Evolutionary conservation across 23 tunicate species (phyloP).

Genomic region (Halocynthia aurantium): DNA sequence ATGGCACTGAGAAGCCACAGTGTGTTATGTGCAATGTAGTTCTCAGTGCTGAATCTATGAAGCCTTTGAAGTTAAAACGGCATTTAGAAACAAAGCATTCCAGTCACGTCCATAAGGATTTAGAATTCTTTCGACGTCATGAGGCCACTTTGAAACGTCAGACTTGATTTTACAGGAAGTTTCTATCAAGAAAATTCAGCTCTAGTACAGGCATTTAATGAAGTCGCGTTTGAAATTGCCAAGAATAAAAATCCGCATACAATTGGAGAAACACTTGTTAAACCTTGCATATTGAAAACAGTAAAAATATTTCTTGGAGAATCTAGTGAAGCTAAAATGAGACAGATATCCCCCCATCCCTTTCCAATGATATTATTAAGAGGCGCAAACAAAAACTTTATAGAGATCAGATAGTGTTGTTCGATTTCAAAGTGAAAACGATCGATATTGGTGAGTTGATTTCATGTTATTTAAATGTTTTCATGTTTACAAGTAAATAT

Average conservation of each 20-base stretch:
- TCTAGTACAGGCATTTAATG: conserved; percentile 45
- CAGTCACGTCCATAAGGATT: conserved; percentile 13
- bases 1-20: conserved; percentile 61
- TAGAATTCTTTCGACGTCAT: conserved; percentile 31
- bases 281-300: conserved; percentile 64
- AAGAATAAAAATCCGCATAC: conserved; percentile 42
- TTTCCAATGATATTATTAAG: too few species aligned
- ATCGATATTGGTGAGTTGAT: too few species aligned
- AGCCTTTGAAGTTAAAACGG: conserved; percentile 41
- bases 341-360: too few species aligned
- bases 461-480: too few species aligned
- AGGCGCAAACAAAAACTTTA: too few species aligned
- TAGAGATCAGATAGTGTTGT: too few species aligned
- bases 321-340: conserved; percentile 38
- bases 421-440: too few species aligned
- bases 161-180: conserved; percentile 49
- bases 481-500: too few species aligned
- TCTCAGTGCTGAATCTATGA: conserved; percentile 54
- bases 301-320: conserved; percentile 46
- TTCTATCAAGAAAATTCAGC: conserved; percentile 28
- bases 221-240: conserved; percentile 48
- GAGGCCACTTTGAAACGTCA: too few species aligned
- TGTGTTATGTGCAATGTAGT: conserved; percentile 58
- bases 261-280: conserved; percentile 54
- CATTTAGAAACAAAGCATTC: conserved; percentile 21